These are phyloP conservation scores for Eupithecia inturbata DNA, from an alignment of 2,888 invertebrate species.

Conservation along the genomic window DNA sequence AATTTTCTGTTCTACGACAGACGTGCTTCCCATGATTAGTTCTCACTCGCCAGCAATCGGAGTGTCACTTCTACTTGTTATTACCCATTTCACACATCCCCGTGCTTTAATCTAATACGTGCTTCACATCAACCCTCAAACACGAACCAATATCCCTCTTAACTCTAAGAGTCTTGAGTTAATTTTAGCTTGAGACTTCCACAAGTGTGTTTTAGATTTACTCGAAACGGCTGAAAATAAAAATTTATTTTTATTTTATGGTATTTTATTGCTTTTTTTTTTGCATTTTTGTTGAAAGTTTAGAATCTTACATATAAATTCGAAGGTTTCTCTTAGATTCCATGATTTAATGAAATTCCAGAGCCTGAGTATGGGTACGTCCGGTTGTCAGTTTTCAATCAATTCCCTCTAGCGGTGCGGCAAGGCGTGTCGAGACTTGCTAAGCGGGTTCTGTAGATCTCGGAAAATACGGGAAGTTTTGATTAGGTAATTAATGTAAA, in stretches of 20 bases:
- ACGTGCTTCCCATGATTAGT: slow-evolving; percentile 1
- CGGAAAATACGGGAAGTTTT: too few relatives aligned
- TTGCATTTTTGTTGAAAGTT: neutral
- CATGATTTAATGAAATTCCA: slow-evolving; percentile 1
- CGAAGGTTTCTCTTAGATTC: neutral
- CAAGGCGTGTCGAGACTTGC: neutral
- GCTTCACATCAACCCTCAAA: slow-evolving; percentile 19
- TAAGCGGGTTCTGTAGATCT: neutral
- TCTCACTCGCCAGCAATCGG: neutral
- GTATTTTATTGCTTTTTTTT: neutral
- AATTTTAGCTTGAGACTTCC: slow-evolving; percentile 11
- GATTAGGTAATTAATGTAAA: too few relatives aligned
- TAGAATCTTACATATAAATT: neutral
- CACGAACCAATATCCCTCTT: slow-evolving; percentile 20
- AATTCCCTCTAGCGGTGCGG: slow-evolving; percentile 20
- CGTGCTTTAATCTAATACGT: slow-evolving; percentile 35
- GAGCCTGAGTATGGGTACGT: neutral
- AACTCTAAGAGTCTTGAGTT: neutral
- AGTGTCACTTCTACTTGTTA: slow-evolving; percentile 22
- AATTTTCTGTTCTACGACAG: neutral
- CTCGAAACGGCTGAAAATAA: slow-evolving; percentile 11
- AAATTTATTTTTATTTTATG: slow-evolving; percentile 20
- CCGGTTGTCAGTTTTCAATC: slow-evolving; percentile 26
- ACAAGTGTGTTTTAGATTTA: slow-evolving; percentile 14
- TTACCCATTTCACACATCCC: slow-evolving; percentile 12